Conservation (phyloP, 2,797 vertebrate genomes). For the Aselliscus stoliczkanus region DNA sequence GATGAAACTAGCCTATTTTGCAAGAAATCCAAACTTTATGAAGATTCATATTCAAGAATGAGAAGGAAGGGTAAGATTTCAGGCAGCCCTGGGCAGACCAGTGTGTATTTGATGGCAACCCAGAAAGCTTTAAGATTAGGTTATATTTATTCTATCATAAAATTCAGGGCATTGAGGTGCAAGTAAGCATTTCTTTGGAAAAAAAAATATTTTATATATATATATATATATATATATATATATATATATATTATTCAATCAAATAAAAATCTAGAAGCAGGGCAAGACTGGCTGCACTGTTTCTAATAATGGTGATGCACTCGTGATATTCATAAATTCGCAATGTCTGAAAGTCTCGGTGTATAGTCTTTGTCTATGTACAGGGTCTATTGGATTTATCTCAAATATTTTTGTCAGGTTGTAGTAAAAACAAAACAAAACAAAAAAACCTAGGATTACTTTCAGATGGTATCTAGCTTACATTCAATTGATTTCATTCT, state of each 20-base stretch:
- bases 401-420: neutral
- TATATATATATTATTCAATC: neutral
- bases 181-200: neutral
- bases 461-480: neutral
- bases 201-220: too few relatives aligned
- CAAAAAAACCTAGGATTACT: neutral
- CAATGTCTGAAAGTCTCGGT: neutral
- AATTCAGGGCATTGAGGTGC: neutral
- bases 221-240: too few relatives aligned
- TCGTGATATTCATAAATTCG: neutral
- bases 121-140: neutral
- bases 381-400: neutral
- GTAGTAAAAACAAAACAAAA: neutral
- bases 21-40: neutral
- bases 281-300: neutral
- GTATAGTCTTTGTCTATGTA: neutral
- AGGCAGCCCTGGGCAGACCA: neutral
- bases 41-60: neutral
- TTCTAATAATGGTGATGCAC: neutral
- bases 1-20: neutral
- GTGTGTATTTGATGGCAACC: neutral
- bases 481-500: conserved; percentile 1
- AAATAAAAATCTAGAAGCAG: neutral
- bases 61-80: neutral
- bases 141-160: conserved; percentile 23